phyloP scores from a whole-genome alignment of 2,888 invertebrate species.

The Mesochorus sp. region DNA sequence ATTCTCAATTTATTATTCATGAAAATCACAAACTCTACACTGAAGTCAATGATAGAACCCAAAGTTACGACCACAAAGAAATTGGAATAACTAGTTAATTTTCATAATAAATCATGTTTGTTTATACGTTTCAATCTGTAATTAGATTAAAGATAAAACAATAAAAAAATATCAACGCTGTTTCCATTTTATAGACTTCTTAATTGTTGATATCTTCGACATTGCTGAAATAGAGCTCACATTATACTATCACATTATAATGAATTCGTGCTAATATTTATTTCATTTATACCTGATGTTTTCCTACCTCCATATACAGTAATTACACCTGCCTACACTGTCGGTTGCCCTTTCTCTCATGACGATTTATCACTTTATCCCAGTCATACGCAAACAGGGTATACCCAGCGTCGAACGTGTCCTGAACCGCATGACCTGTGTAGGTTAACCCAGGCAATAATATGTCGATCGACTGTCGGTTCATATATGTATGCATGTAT shows the following conservation, averaged over 20 bases:
- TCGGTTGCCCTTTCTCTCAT: not conserved
- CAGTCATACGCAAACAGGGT: not conserved
- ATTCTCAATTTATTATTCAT: not conserved
- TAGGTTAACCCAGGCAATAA: not conserved
- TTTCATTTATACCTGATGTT: not conserved
- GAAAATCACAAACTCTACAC: not conserved
- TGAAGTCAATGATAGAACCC: not conserved
- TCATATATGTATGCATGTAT: not conserved
- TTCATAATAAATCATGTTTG: not conserved
- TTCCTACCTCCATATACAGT: not conserved
- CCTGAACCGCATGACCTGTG: not conserved
- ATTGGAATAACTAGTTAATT: not conserved
- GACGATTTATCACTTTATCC: not conserved
- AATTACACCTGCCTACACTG: not conserved
- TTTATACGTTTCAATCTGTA: not conserved
- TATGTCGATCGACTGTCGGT: not conserved
- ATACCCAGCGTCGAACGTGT: not conserved
- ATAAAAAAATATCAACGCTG: not conserved
- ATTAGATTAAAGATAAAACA: not conserved
- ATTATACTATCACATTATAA: too few relatives aligned
- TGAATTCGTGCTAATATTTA: too few relatives aligned
- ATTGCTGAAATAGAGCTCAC: not conserved
- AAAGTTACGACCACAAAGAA: constrained; percentile 3
- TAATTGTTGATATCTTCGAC: not conserved
- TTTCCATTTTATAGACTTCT: not conserved